Percentiles rank a stretch among this genome's conserved stretches.
phyloP scores from a whole-genome alignment of 2,113 vertebrate species.

The Marmota monax region DNA sequence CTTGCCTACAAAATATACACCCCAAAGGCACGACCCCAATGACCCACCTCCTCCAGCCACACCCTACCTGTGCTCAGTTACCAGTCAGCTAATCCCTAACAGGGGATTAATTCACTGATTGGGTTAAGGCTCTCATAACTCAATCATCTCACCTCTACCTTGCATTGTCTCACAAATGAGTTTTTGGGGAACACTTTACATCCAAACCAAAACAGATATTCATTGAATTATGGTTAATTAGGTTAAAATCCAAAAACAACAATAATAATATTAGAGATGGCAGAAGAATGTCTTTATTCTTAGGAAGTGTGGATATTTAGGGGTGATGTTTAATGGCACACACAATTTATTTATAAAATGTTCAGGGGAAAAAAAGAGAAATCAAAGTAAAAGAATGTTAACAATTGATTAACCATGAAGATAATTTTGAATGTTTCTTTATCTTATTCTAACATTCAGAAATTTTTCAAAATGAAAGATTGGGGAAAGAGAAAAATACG shows the following conservation, averaged over 20 bases:
- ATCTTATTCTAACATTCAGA: background rate
- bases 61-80: too few relatives aligned
- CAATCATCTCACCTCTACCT: too few relatives aligned
- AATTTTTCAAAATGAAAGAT: slow-evolving; percentile 52
- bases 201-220: too few relatives aligned
- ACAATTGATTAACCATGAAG: background rate
- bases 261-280: background rate
- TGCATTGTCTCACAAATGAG: too few relatives aligned
- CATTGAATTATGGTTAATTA: background rate
- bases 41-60: too few relatives aligned
- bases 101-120: too few relatives aligned
- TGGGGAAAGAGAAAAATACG: background rate
- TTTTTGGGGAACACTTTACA: too few relatives aligned
- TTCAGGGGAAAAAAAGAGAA: slow-evolving; percentile 36
- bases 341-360: slow-evolving; percentile 81
- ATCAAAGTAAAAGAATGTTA: background rate
- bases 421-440: background rate
- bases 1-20: too few relatives aligned
- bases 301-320: background rate
- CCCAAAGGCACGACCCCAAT: too few relatives aligned
- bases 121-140: too few relatives aligned
- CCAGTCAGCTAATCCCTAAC: too few relatives aligned
- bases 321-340: background rate
- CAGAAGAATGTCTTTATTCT: background rate
- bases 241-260: background rate